Percentiles rank a stretch among this genome's conserved stretches.
Evolutionary conservation across 2,113 vertebrate species (phyloP).

Genomic region (Falcunculus frontatus): DNA sequence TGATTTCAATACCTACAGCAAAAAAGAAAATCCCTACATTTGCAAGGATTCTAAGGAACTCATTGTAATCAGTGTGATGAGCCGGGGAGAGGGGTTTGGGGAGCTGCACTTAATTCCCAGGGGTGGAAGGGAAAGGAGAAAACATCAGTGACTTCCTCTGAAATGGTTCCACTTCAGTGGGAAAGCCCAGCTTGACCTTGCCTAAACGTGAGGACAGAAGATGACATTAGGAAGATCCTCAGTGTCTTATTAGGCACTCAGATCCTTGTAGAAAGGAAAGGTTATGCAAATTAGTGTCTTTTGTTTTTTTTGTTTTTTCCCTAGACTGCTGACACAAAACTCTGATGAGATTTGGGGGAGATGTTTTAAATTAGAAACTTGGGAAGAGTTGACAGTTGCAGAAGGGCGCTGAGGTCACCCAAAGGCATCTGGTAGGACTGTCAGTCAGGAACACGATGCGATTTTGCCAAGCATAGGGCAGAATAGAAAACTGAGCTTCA

Average conservation of each 20-base stretch:
- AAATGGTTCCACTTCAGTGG: neutral
- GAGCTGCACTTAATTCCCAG: neutral
- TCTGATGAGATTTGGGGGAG: slow-evolving; percentile 5
- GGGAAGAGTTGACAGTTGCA: slow-evolving; percentile 8
- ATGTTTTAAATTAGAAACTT: slow-evolving; percentile 4
- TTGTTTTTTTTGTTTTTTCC: too few relatives aligned
- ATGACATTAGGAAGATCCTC: neutral
- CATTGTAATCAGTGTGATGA: neutral
- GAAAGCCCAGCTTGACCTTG: neutral
- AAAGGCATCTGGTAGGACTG: slow-evolving; percentile 28
- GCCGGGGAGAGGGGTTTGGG: neutral
- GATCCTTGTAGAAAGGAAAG: neutral
- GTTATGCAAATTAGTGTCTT: neutral
- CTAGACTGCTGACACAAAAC: neutral
- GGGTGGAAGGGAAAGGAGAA: neutral
- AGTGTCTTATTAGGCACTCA: neutral
- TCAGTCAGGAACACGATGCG: neutral
- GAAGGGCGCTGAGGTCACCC: neutral
- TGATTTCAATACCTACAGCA: neutral
- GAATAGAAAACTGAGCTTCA: neutral
- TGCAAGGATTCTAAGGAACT: neutral
- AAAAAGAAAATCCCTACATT: neutral
- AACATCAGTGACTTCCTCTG: neutral
- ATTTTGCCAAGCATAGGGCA: neutral
- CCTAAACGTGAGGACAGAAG: neutral